Evolutionary conservation across 2,888 invertebrate species (phyloP).

Genomic region (Dione vanillae): DNA sequence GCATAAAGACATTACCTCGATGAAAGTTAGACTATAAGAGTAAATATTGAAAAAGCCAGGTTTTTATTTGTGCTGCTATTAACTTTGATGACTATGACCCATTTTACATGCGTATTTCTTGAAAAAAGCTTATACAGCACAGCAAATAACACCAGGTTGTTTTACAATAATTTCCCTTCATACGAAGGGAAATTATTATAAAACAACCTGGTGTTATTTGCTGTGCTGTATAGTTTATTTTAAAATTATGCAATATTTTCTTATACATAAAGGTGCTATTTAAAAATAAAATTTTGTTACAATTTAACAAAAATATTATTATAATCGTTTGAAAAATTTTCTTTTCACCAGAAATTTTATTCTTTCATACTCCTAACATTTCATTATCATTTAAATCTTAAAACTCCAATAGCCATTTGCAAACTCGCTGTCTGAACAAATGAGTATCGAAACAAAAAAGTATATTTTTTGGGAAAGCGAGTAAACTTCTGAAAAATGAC

Average conservation of each 20-base stretch:
- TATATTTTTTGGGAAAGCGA: constrained; percentile 21
- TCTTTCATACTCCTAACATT: constrained; percentile 13
- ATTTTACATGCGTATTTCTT: constrained; percentile 47
- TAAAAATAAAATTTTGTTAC: neutral
- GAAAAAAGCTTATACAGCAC: constrained; percentile 8
- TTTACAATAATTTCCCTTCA: no score
- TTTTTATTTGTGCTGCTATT: constrained; percentile 63
- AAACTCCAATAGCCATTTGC: constrained; percentile 28
- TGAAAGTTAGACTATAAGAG: constrained; percentile 34
- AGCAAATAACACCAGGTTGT: no score
- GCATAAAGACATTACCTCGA: constrained; percentile 37
- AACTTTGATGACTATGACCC: constrained; percentile 63
- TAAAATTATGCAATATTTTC: no score
- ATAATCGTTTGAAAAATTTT: neutral
- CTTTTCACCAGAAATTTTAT: constrained; percentile 13
- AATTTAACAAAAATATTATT: neutral
- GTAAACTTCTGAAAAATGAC: constrained; percentile 41
- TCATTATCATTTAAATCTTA: constrained; percentile 18
- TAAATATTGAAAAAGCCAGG: constrained; percentile 52
- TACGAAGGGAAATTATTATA: constrained; percentile 19
- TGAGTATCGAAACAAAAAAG: constrained; percentile 27
- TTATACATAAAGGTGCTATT: neutral
- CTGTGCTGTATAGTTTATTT: constrained; percentile 1
- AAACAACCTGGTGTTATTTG: constrained; percentile 16
- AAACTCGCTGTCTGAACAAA: constrained; percentile 29